phyloP scores from a whole-genome alignment of 92 coral and sea anemone species.

The Pocillopora grandis region DNA sequence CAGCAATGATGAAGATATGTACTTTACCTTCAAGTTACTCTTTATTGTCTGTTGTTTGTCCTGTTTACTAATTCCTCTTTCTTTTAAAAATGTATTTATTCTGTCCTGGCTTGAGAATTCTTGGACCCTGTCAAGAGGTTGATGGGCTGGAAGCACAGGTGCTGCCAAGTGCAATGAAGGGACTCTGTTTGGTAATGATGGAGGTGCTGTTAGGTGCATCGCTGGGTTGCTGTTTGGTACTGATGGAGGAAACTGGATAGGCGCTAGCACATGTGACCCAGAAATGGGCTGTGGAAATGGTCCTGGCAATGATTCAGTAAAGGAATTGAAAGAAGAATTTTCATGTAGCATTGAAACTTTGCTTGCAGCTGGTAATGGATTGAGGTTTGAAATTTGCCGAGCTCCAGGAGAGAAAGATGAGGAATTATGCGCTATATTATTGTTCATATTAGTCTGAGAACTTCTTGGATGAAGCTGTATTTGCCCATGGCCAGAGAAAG shows the following conservation, averaged over 20 bases:
- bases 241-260: constrained; percentile 21
- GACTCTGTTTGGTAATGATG: too few species aligned
- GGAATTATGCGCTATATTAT: background rate
- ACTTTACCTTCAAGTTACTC: constrained; percentile 16
- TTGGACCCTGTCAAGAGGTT: background rate
- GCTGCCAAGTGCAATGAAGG: too few species aligned
- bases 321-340: background rate
- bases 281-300: constrained; percentile 22
- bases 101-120: constrained; percentile 36
- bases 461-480: constrained; percentile 3
- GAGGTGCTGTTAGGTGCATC: too few species aligned
- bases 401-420: constrained; percentile 4
- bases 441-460: constrained; percentile 7
- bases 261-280: constrained; percentile 16
- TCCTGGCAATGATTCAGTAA: constrained; percentile 9
- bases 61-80: constrained; percentile 38
- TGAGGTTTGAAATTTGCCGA: background rate
- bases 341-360: background rate
- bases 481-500: constrained; percentile 2
- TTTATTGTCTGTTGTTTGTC: background rate
- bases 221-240: background rate
- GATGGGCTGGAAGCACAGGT: background rate
- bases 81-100: constrained; percentile 61
- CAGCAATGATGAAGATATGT: background rate
- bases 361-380: constrained; percentile 15